Evolutionary conservation across 2,888 invertebrate genomes (phyloP).

Genomic region (Drosophila antonietae): DNA sequence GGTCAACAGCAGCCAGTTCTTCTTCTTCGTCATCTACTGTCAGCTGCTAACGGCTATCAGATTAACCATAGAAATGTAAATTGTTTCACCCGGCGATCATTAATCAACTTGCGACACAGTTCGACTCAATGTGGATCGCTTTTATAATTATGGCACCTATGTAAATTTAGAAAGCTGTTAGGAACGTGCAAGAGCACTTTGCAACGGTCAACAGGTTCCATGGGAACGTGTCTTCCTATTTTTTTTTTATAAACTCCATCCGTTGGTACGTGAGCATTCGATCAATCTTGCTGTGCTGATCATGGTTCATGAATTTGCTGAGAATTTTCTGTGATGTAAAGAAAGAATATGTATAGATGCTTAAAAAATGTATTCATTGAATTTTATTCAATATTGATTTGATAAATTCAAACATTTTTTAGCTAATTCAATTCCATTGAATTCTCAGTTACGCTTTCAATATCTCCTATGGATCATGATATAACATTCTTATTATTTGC

Average conservation of each 20-base stretch:
- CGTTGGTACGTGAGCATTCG: background rate
- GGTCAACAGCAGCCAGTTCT: constrained; percentile 47
- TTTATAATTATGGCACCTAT: constrained; percentile 70
- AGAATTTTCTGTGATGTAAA: background rate
- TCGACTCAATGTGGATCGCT: constrained; percentile 34
- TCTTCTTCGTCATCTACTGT: background rate
- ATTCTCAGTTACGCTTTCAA: background rate
- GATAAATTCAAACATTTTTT: too few relatives aligned
- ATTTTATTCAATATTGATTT: too few relatives aligned
- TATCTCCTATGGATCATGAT: constrained; percentile 16
- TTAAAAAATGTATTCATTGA: too few relatives aligned
- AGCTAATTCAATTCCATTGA: background rate
- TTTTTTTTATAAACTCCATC: background rate
- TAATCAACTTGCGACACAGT: constrained; percentile 72
- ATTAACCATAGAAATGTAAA: constrained; percentile 56
- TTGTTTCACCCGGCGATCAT: constrained; percentile 45
- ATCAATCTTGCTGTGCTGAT: background rate
- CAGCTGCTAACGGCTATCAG: constrained; percentile 11
- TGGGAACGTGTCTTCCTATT: constrained; percentile 20
- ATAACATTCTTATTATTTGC: constrained; percentile 31
- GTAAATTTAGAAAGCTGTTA: constrained; percentile 82
- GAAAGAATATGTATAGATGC: background rate
- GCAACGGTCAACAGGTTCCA: constrained; percentile 17
- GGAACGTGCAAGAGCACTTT: constrained; percentile 53
- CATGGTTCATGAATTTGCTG: background rate